Percentiles rank a stretch among this genome's conserved stretches.
Evolutionary conservation across 2,797 vertebrate genomes (phyloP).

Genomic region (Numenius phaeopus): DNA sequence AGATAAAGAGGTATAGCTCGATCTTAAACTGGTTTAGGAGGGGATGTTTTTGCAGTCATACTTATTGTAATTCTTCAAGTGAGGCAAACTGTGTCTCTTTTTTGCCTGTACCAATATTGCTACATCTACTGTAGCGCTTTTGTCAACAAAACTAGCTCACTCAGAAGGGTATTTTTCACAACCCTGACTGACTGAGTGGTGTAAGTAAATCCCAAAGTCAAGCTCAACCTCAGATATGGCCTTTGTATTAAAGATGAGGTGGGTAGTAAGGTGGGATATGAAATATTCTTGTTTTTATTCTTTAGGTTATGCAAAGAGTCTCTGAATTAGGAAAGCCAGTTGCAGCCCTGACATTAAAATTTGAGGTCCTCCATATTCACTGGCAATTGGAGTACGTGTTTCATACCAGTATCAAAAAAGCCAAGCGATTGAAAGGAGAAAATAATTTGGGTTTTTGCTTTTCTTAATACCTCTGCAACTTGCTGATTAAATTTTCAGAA

Average conservation of each 20-base stretch:
- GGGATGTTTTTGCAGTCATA: background rate
- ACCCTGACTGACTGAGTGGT: background rate
- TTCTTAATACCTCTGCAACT: background rate
- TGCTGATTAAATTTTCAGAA: background rate
- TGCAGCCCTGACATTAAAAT: background rate
- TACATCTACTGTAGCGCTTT: background rate
- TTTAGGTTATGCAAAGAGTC: background rate
- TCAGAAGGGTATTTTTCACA: background rate
- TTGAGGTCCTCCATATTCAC: background rate
- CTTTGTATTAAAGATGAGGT: background rate
- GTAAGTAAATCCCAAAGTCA: background rate
- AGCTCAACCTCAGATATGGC: background rate
- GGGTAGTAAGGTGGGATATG: background rate
- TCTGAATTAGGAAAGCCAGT: background rate
- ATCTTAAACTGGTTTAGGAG: background rate
- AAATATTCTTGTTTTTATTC: background rate
- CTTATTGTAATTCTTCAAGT: background rate
- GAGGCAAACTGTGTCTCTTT: background rate
- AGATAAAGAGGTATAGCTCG: background rate
- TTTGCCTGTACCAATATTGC: background rate
- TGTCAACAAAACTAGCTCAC: background rate
- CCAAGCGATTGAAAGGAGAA: background rate
- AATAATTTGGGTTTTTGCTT: background rate
- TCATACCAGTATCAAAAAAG: background rate
- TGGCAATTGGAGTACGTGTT: background rate